These are phyloP conservation scores for Aldrovandia affinis DNA, from an alignment of 2,797 vertebrate genomes.

Conservation along the genomic window DNA sequence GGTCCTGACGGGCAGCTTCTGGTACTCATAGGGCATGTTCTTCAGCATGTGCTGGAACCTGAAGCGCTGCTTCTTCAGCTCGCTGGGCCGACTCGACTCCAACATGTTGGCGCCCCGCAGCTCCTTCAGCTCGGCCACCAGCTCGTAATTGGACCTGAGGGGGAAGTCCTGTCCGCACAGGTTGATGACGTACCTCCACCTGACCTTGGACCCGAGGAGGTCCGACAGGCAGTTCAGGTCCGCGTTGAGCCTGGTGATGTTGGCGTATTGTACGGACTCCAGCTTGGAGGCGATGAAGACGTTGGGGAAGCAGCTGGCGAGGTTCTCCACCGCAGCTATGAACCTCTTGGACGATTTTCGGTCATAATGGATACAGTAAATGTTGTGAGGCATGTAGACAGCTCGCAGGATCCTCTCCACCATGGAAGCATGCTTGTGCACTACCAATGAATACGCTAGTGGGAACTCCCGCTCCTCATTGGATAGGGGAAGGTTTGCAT, in stretches of 20 bases:
- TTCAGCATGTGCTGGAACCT: constrained; percentile 79
- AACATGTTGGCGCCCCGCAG: constrained; percentile 86
- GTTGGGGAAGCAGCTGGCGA: constrained; percentile 84
- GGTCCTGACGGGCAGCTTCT: constrained; percentile 79
- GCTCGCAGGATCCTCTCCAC: constrained; percentile 90
- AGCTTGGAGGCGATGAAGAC: constrained; percentile 86
- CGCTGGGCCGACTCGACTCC: constrained; percentile 82
- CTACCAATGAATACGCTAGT: constrained; percentile 88
- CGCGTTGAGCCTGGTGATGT: constrained; percentile 86
- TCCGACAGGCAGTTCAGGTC: constrained; percentile 93
- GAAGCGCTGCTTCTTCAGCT: constrained; percentile 82
- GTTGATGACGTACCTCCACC: constrained; percentile 92
- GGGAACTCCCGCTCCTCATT: constrained; percentile 79
- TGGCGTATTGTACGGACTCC: constrained; percentile 86
- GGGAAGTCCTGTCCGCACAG: constrained; percentile 94
- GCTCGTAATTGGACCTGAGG: constrained; percentile 83
- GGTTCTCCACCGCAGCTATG: constrained; percentile 78
- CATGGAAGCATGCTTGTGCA: constrained; percentile 90
- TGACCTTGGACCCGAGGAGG: constrained; percentile 77
- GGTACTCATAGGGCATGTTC: constrained; percentile 77
- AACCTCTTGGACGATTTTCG: constrained; percentile 80
- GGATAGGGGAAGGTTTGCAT: constrained; percentile 70
- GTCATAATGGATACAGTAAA: constrained; percentile 94
- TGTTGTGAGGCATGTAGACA: constrained; percentile 82
- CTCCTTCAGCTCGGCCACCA: constrained; percentile 81